phyloP scores from a whole-genome alignment of 1,140 invertebrate species.

The Mercenaria mercenaria region DNA sequence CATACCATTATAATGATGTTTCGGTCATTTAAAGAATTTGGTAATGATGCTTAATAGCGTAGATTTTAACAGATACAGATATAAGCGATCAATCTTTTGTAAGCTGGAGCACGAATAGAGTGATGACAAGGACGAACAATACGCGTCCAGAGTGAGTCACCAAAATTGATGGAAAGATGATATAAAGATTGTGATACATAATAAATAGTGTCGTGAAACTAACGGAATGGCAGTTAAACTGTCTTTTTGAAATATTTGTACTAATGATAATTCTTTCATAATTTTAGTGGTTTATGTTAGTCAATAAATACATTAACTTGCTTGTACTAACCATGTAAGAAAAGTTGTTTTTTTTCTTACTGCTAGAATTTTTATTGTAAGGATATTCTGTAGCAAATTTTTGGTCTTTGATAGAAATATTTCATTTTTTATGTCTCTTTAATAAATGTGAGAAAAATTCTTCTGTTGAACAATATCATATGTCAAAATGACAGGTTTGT shows the following conservation, averaged over 20 bases:
- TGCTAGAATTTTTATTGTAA: too few relatives aligned
- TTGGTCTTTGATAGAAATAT: too few relatives aligned
- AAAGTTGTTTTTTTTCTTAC: too few relatives aligned
- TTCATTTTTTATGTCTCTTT: too few relatives aligned
- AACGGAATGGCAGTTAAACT: not conserved
- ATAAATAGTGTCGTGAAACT: not conserved
- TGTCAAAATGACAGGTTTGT: not conserved
- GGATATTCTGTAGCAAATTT: too few relatives aligned
- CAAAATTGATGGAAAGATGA: not conserved
- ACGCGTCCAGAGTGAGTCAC: not conserved
- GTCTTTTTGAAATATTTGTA: too few relatives aligned
- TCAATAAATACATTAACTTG: too few relatives aligned
- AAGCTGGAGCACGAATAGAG: not conserved
- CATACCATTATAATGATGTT: conserved; percentile 26
- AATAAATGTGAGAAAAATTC: too few relatives aligned
- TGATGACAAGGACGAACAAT: not conserved
- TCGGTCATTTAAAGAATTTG: conserved; percentile 33
- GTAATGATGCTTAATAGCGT: conserved; percentile 44
- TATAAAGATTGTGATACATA: not conserved
- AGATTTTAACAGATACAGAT: conserved; percentile 25
- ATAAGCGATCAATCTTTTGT: conserved; percentile 25
- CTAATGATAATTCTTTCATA: too few relatives aligned
- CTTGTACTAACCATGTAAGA: too few relatives aligned
- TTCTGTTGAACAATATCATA: too few relatives aligned
- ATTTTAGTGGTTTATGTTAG: too few relatives aligned